Conservation (phyloP, 1,140 invertebrate species). For the Oppia nitens region DNA sequence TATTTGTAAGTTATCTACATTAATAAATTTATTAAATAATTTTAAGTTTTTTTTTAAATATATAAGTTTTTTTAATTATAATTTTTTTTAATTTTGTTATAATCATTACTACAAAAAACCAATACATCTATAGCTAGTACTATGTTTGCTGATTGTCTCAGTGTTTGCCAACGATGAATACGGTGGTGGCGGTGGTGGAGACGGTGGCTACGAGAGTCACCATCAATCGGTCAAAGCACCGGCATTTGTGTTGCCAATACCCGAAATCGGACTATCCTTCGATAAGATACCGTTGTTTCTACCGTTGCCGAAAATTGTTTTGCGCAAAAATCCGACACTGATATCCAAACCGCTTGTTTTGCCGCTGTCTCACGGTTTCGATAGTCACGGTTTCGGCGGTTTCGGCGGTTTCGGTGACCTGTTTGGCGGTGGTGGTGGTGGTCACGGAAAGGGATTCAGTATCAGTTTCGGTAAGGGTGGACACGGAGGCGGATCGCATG, state of each 20-base stretch:
- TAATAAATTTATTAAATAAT: no score
- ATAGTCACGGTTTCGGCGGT: neutral
- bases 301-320: neutral
- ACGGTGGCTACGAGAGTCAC: neutral
- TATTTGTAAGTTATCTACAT: no score
- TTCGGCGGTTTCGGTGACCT: neutral
- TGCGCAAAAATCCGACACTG: neutral
- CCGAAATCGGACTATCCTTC: neutral
- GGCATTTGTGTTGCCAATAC: neutral
- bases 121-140: no score
- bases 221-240: neutral
- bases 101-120: no score
- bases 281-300: neutral
- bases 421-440: neutral
- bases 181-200: no score
- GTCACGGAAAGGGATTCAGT: no score
- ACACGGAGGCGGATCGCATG: neutral
- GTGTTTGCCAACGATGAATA: neutral
- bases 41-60: no score
- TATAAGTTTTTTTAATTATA: neutral
- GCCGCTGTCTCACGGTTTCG: neutral
- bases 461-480: neutral
- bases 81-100: no score
- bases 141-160: neutral
- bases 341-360: neutral